Base-by-base conservation (phyloP, 2,888 invertebrate genomes). In the Calephelis perditalis region DNA sequence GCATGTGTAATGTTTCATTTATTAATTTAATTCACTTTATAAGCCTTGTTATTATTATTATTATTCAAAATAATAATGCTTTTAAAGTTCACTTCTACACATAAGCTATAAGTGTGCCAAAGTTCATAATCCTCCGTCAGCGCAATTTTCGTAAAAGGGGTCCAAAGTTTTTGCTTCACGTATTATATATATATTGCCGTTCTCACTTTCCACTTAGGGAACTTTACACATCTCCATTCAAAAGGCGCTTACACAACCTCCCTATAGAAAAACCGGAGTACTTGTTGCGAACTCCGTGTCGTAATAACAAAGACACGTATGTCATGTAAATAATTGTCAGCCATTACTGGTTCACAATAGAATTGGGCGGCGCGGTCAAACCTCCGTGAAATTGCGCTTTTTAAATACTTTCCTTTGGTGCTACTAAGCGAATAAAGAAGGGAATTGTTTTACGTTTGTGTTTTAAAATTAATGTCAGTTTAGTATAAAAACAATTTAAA, bases 321-420 rank as follows among this genome's bases (percentile, higher is more conserved):
- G 76, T 73, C 71, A 71, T 70, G 70, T 69, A 73, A 72, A 70
- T 73, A 49, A 49, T 49, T 49, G 49, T 49, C 49, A 57, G 69
- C 81, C 71, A 87, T 89, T 89, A 87, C 81, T 59, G 70, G 63
- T 72, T 65, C 72, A 88, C 89, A 89, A 89, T 84, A 86, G 88
- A 89, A 89, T 89, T 88, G 89, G 89, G 86, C 82, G 78, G 77
- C 68, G 73, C 70, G 68, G 75, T 75, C 69, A 74, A 82, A 82
- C 72, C 76, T 72, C 84, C 89, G 85, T 86, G 86, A 88, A 88
- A 89, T 88, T 87, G 82, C 77, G 73, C 77, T 77, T 85, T 84
- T 86, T 87, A 86, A 86, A 88, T 87, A 86, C 88, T 87, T 86
- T 86, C 85, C 49, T 49, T 49, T 15, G 47, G 12, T 15, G 49